These are phyloP conservation scores for Chaetodon auriga DNA, from an alignment of 2,113 vertebrate species.

Conservation along the genomic window DNA sequence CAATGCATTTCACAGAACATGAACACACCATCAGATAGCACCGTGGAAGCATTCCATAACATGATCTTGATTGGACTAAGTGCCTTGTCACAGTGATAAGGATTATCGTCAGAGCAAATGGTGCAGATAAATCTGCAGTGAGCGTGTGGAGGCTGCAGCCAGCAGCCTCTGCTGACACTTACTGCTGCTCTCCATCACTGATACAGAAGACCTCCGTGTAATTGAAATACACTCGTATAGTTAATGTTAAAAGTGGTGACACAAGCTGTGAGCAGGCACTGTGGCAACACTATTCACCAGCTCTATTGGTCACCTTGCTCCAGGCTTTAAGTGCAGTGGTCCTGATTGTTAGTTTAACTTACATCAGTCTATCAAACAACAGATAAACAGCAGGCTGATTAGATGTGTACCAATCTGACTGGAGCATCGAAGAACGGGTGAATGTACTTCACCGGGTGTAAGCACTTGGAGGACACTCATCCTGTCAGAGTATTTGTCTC, in stretches of 20 bases:
- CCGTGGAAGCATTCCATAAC: not conserved
- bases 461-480: too few species aligned
- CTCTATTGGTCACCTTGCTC: conserved; percentile 20
- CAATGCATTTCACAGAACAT: not conserved
- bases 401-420: not conserved
- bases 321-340: too few species aligned
- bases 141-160: conserved; percentile 14
- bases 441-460: too few species aligned
- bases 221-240: conserved; percentile 25
- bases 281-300: not conserved
- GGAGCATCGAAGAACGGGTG: too few species aligned
- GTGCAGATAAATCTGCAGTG: conserved; percentile 32
- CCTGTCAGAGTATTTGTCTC: too few species aligned
- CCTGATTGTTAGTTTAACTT: too few species aligned
- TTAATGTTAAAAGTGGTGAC: conserved; percentile 15
- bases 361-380: too few species aligned
- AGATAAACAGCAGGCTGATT: too few species aligned
- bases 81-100: conserved; percentile 27
- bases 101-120: conserved; percentile 26
- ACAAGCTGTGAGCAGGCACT: not conserved
- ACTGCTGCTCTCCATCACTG: conserved; percentile 35
- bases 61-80: conserved; percentile 39
- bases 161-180: conserved; percentile 34
- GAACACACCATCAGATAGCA: not conserved
- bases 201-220: conserved; percentile 20